phyloP scores from a whole-genome alignment of 2,797 vertebrate species.

The Coracias cyanogaster region DNA sequence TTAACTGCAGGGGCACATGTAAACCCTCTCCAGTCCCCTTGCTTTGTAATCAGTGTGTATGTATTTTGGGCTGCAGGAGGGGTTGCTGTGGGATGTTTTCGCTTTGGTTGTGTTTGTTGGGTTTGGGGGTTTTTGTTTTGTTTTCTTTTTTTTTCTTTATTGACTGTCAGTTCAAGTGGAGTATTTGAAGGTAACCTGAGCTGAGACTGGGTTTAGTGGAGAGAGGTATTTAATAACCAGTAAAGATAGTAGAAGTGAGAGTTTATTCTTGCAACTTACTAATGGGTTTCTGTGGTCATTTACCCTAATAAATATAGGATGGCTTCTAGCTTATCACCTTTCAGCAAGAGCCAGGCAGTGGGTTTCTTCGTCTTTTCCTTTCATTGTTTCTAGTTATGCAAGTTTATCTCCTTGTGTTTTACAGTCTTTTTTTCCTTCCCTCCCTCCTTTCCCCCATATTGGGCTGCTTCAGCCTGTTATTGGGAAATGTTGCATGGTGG shows the following conservation, averaged over 20 bases:
- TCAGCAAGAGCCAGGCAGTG: not conserved
- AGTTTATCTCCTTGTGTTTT: not conserved
- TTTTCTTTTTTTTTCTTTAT: not conserved
- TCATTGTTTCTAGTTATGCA: not conserved
- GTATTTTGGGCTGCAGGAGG: not conserved
- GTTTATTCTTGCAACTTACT: not conserved
- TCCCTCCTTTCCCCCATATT: fast-evolving
- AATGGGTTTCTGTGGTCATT: not conserved
- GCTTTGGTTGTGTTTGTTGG: not conserved
- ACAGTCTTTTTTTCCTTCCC: not conserved
- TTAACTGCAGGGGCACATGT: not conserved
- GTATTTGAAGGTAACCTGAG: not conserved
- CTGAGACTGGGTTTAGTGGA: not conserved
- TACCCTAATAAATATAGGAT: not conserved
- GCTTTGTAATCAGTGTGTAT: not conserved
- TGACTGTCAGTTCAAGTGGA: not conserved
- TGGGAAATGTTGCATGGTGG: fast-evolving
- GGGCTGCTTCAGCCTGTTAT: not conserved
- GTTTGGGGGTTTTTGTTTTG: not conserved
- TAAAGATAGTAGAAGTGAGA: not conserved
- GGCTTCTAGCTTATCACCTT: not conserved
- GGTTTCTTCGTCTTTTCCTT: conserved; percentile 19
- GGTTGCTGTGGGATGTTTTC: not conserved
- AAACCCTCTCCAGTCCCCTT: not conserved
- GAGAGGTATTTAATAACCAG: not conserved